Conservation (phyloP, 2,888 invertebrate genomes). For the Stenodema calcarata region DNA sequence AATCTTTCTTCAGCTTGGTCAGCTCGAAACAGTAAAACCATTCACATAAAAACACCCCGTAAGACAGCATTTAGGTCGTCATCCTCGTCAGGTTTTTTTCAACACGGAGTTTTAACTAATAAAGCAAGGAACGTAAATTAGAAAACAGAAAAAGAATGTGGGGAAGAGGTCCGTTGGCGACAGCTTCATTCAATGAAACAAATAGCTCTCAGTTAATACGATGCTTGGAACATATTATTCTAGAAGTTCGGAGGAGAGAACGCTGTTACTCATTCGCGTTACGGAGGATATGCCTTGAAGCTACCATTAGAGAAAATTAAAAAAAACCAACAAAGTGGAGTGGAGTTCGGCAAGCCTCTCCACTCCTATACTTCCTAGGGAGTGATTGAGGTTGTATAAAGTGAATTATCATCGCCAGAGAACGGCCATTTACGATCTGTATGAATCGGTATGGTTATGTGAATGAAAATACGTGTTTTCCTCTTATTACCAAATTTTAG, state of each 20-base stretch:
- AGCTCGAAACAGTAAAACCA: neutral
- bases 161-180: conserved; percentile 14
- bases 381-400: no score
- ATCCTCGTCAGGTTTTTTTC: neutral
- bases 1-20: neutral
- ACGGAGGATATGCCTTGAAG: neutral
- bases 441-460: no score
- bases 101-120: neutral
- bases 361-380: no score
- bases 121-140: conserved; percentile 45
- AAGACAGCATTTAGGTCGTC: neutral
- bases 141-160: conserved; percentile 38
- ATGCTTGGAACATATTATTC: conserved; percentile 35
- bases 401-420: no score
- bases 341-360: no score
- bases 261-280: neutral
- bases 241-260: neutral
- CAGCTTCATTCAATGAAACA: conserved; percentile 45
- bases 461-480: no score
- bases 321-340: no score
- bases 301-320: neutral
- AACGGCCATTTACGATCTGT: no score
- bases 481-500: no score
- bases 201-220: conserved; percentile 41
- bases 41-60: neutral